Base-by-base conservation (phyloP, 2,888 invertebrate genomes). In the Taphrorychus bicolor region DNA sequence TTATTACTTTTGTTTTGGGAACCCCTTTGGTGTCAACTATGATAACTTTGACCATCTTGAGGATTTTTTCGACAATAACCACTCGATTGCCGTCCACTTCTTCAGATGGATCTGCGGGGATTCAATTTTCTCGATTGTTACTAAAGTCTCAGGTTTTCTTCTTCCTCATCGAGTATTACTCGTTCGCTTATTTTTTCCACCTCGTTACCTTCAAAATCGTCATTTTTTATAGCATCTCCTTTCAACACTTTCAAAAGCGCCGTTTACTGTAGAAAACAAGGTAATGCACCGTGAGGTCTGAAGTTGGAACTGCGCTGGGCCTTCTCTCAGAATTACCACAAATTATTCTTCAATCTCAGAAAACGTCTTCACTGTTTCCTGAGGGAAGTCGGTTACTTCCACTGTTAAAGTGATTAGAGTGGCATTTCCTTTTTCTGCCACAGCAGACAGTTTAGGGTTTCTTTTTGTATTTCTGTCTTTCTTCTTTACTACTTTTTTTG, bases 151-250 rank as follows among this genome's bases (percentile, higher is more conserved):
- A 0, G 85, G 85, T 64, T 82, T 76, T 59, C 79, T 76, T 14
- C 81, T 82, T 60, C 83, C 83, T 73, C 82, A 79, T 73, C 83
- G 51, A 83, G 79, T 72, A 79, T 82, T 49, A 77, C 74, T 56
- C 80, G 83, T 70, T 74, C 82, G 1, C 80, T 80, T 71, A 83
- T 84, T 66, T 79, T 83, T 5, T 22, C 56, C 42, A 83, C 80
- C 1, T 80, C 75, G 24, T 83, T 79, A n/a, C n/a, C n/a, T 57
- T 80, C 83, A 53, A 82, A 82, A 5, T 80, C 77, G 41, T 79
- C 79, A 49, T 71, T 74, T 63, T 73, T 74, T 59, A 70, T 76
- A 21, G 75, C 73, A 19, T 77, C 77, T 54, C 73, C 72, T n/a
- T n/a, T n/a, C n/a, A n/a, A n/a, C n/a, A n/a, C n/a, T n/a, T n/a